These are phyloP conservation scores for Chloropsis cyanopogon DNA, from an alignment of 2,113 vertebrate species.

Conservation along the genomic window DNA sequence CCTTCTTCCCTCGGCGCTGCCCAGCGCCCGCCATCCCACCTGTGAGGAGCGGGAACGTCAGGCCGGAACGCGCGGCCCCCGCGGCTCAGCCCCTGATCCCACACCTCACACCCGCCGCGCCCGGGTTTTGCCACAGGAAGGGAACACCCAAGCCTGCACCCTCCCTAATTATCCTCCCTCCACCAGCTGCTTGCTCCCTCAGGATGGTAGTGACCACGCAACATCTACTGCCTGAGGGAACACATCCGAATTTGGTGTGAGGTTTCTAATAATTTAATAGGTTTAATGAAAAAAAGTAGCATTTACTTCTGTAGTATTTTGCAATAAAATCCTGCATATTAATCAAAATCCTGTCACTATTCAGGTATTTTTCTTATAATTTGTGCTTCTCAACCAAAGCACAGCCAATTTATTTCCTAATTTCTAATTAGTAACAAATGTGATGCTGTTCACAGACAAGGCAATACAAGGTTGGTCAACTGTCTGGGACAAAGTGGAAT, in stretches of 20 bases:
- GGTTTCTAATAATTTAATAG: background rate
- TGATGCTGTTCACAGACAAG: background rate
- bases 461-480: background rate
- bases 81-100: fast-evolving
- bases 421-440: background rate
- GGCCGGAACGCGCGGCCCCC: fast-evolving
- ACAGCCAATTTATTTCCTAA: background rate
- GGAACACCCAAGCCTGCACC: background rate
- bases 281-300: background rate
- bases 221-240: background rate
- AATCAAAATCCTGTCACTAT: background rate
- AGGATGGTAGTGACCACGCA: background rate
- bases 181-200: background rate
- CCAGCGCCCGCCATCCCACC: conserved; percentile 88
- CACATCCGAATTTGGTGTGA: background rate
- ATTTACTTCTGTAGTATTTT: background rate
- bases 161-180: background rate
- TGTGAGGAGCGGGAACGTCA: background rate
- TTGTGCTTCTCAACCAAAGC: background rate
- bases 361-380: background rate
- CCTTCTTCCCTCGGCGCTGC: conserved; percentile 89
- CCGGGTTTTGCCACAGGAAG: background rate
- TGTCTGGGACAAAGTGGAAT: background rate
- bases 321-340: background rate
- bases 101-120: fast-evolving